Evolutionary conservation across 2,113 vertebrate genomes (phyloP), one percentile per base, ranked within the genome.

Genomic region (Crotophaga sulcirostris): DNA sequence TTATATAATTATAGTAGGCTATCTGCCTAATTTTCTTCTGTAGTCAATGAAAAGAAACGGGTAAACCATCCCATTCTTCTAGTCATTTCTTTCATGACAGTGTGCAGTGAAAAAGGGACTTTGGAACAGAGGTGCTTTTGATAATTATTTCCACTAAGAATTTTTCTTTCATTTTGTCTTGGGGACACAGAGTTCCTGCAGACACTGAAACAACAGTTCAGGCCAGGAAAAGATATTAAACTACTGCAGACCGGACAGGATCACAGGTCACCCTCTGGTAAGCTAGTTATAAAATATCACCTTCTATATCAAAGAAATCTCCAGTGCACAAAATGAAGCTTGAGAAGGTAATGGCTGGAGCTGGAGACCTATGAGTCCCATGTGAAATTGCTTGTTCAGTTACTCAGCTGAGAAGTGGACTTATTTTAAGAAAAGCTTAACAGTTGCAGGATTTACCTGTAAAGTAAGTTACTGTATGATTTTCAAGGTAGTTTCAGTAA

Each of bases 151-250:
- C 40, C 38, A 47, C 54, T 60, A 83, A 80, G 38, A 62, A 55
- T 58, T 83, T 51, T 70, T 40, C 44, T 90, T 90, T 77, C 26
- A 45, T 88, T 92, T 77, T 80, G 23, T 93, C 75, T 88, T 83
- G 70, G 55, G 60, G 38, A 87, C 75, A 73, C 8, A 34, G 59
- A 49, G 18, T 33, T 93, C 60, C 66, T 55, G n/a, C 40, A 76
- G 51, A 83, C 45, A 33, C 15, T 34, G n/a, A 89, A 62, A 86
- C 45, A 76, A 62, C 24, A 59, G n/a, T 18, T 66, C 76, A 91
- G 33, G 33, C 12, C 38, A 74, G 42, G 59, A 88, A 96, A 92
- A 90, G 45, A 67, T 84, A 90, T 83, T 93, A 93, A 94, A 77
- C 16, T 80, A 8, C 45, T 83, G 23, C 26, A 81, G 67, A 63